Base-by-base conservation (phyloP, 1,140 invertebrate species). In the Pogonus chalceus region DNA sequence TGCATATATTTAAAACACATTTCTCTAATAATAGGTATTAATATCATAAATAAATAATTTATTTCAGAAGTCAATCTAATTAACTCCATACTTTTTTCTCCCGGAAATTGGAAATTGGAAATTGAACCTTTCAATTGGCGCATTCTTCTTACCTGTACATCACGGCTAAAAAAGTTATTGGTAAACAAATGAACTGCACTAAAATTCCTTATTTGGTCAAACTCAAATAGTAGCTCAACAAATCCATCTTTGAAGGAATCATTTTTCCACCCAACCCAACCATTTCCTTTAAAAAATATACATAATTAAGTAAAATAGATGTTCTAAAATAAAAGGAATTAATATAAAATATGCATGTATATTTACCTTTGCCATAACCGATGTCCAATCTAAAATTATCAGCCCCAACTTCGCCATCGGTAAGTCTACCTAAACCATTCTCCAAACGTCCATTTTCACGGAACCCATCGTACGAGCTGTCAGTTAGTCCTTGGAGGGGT, bases 251-350 rank as follows among this genome's bases (percentile, higher is more conserved):
- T 62, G 53, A 74, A 72, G 2, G 71, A 73, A 49, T 83, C 79
- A 61, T 84, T 83, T 64, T 77, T 80, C 88, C 88, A 90, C 1
- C 83, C 86, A 9, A 90, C 75, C 88, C 88, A 90, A 35, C 85
- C 84, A 46, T 82, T 84, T 24, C 84, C 85, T 79, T 76, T 63
- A 58, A 72, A 52, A 56, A 52, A 52, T 53, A 51, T 54, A 46
- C 23, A 20, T 52, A 55, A 51, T 31, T 22, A 10, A 23, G 35
- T 24, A 37, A 20, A 35, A 35, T 51, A 12, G 23, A 51, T 18
- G 12, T 18, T 21, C 7, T 16, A 16, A 31, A 20, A 16, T 22
- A 24, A 54, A 35, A 24, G 21, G 20, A 50, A 37, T 31, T 37
- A 51, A 50, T 20, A 39, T 20, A 49, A 57, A 31, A 54, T 54